phyloP scores from a whole-genome alignment of 2,797 vertebrate species.

The Meda fulgida region DNA sequence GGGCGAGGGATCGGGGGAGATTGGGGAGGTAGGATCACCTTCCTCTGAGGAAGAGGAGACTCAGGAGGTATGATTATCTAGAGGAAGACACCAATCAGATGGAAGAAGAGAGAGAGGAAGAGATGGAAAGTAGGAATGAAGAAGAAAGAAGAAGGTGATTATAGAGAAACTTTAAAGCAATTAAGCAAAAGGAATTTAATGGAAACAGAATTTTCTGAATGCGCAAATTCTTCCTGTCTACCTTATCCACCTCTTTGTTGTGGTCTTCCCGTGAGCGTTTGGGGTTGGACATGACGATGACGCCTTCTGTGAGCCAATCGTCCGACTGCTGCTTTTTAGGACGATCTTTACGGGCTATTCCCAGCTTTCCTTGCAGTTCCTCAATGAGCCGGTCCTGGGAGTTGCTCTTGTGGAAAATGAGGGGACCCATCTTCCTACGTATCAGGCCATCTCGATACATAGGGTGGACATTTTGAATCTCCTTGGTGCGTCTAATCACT shows the following conservation, averaged over 20 bases:
- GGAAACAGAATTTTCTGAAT: conserved; percentile 7
- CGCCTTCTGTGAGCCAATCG: conserved; percentile 91
- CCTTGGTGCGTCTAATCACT: conserved; percentile 95
- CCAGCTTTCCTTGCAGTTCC: conserved; percentile 92
- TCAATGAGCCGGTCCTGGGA: conserved; percentile 90
- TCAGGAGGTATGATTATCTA: conserved; percentile 86
- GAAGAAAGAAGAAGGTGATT: conserved; percentile 57
- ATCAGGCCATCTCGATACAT: conserved; percentile 90
- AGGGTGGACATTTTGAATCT: conserved; percentile 90
- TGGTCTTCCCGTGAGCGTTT: conserved; percentile 78
- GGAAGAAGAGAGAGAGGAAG: conserved; percentile 48
- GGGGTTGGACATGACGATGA: conserved; percentile 88
- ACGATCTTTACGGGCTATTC: conserved; percentile 82
- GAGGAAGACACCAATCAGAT: conserved; percentile 54
- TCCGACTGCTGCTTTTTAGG: conserved; percentile 79
- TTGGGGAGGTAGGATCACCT: conserved; percentile 72
- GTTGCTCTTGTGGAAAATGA: conserved; percentile 88
- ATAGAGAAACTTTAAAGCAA: conserved; percentile 40
- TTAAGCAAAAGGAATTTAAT: conserved; percentile 28
- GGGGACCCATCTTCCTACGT: conserved; percentile 88
- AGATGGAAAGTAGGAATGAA: conserved; percentile 47
- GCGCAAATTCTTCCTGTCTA: conserved; percentile 69
- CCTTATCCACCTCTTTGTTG: conserved; percentile 88
- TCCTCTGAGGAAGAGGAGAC: conserved; percentile 82
- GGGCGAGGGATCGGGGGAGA: conserved; percentile 52